These are phyloP conservation scores for Drosophila tristis DNA, from an alignment of 1,140 invertebrate species.

Conservation along the genomic window DNA sequence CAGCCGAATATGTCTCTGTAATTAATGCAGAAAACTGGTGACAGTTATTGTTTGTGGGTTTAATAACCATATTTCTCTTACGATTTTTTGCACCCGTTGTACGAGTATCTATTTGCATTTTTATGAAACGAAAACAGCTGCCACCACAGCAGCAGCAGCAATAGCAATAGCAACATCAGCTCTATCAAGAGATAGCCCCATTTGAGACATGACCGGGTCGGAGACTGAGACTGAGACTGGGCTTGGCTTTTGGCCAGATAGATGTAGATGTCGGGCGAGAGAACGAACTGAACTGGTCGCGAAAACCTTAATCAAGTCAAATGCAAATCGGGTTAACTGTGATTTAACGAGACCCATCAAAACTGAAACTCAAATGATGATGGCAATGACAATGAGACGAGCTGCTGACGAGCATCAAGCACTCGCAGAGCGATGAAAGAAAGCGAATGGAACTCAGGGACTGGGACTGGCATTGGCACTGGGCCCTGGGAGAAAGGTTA, in stretches of 20 bases:
- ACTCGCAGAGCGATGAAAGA: slow-evolving; percentile 41
- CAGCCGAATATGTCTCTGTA: slow-evolving; percentile 63
- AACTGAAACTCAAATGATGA: slow-evolving; percentile 36
- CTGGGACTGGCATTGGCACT: slow-evolving; percentile 15
- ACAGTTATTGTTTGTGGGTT: slow-evolving; percentile 63
- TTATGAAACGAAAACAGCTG: slow-evolving; percentile 66
- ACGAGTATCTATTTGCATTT: slow-evolving; percentile 56
- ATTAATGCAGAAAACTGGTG: slow-evolving; percentile 64
- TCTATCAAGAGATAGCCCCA: slow-evolving; percentile 24
- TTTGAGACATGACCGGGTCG: slow-evolving; percentile 8
- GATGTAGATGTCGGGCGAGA: slow-evolving; percentile 22
- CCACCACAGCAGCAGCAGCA: slow-evolving; percentile 4
- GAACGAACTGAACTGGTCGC: slow-evolving; percentile 23
- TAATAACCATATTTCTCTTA: slow-evolving; percentile 62
- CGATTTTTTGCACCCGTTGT: not conserved
- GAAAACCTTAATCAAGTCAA: slow-evolving; percentile 52
- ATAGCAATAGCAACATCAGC: no score
- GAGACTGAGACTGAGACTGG: not conserved
- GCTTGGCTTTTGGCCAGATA: slow-evolving; percentile 36
- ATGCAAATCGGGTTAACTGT: slow-evolving; percentile 74
- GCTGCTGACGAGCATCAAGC: not conserved
- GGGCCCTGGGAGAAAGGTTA: slow-evolving; percentile 24
- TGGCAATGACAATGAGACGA: slow-evolving; percentile 38
- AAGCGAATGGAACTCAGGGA: not conserved
- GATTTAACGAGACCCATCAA: slow-evolving; percentile 64